phyloP scores from a whole-genome alignment of 2,113 vertebrate species.

The Megaptera novaeangliae region DNA sequence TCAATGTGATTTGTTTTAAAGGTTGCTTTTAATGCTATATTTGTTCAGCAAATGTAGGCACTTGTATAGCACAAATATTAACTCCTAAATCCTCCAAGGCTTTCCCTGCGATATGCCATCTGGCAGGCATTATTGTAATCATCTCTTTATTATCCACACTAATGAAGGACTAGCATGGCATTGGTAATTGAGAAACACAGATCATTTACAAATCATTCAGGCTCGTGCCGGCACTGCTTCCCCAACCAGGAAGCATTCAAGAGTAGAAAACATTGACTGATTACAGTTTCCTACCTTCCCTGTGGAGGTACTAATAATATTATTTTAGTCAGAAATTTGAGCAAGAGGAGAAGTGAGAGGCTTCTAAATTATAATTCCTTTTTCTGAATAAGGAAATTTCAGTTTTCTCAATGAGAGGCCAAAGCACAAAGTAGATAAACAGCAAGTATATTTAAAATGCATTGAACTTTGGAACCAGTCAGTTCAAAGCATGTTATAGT shows the following conservation, averaged over 20 bases:
- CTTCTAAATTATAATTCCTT: not conserved
- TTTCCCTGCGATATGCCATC: slow-evolving; percentile 32
- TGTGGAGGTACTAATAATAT: not conserved
- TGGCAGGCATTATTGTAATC: slow-evolving; percentile 57
- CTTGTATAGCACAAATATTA: slow-evolving; percentile 51
- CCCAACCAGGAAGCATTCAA: not conserved
- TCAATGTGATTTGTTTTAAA: slow-evolving; percentile 38
- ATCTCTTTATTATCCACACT: slow-evolving; percentile 58
- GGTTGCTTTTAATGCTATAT: slow-evolving; percentile 29
- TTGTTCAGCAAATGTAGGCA: slow-evolving; percentile 49
- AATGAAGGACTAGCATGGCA: slow-evolving; percentile 39
- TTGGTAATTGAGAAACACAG: slow-evolving; percentile 59
- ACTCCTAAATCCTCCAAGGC: slow-evolving; percentile 54
- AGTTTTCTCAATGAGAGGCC: not conserved
- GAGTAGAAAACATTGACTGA: not conserved
- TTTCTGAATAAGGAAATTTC: not conserved
- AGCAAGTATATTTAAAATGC: not conserved
- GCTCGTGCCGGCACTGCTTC: not conserved
- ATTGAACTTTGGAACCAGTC: not conserved
- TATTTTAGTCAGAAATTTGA: slow-evolving; percentile 13
- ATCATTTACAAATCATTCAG: slow-evolving; percentile 46
- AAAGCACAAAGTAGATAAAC: not conserved
- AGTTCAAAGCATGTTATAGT: not conserved
- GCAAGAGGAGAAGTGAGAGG: not conserved
- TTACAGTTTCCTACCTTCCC: not conserved